Percentiles rank a stretch among this genome's conserved stretches.
phyloP scores from a whole-genome alignment of 2,113 vertebrate genomes.

The Cyanoramphus novaezelandiae region DNA sequence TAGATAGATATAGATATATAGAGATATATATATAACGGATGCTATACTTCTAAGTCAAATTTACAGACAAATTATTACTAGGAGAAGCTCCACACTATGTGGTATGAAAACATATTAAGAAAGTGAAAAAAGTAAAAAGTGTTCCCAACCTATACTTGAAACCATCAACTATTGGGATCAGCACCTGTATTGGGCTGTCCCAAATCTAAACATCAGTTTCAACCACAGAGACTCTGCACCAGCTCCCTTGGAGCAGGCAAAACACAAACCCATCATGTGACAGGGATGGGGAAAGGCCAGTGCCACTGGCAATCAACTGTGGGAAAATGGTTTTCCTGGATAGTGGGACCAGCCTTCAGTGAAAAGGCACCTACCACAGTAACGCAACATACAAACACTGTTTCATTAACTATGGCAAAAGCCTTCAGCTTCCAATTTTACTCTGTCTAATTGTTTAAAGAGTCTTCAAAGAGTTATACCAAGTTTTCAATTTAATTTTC shows the following conservation, averaged over 20 bases:
- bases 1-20: too few relatives aligned
- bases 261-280: neutral
- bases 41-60: neutral
- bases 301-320: fast-evolving
- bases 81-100: neutral
- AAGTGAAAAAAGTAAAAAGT: neutral
- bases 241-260: neutral
- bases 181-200: neutral
- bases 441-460: neutral
- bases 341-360: neutral
- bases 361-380: neutral
- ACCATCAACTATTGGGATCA: neutral
- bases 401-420: neutral
- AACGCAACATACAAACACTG: neutral
- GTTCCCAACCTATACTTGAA: neutral
- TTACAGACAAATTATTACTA: neutral
- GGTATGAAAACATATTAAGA: neutral
- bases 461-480: neutral
- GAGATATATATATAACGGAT: neutral
- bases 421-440: neutral
- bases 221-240: neutral
- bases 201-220: neutral
- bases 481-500: slow-evolving; percentile 12
- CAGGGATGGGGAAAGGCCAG: neutral
- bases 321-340: neutral